These are phyloP conservation scores for Bos indicus DNA, from an alignment of 2,113 vertebrate genomes.

Conservation along the genomic window DNA sequence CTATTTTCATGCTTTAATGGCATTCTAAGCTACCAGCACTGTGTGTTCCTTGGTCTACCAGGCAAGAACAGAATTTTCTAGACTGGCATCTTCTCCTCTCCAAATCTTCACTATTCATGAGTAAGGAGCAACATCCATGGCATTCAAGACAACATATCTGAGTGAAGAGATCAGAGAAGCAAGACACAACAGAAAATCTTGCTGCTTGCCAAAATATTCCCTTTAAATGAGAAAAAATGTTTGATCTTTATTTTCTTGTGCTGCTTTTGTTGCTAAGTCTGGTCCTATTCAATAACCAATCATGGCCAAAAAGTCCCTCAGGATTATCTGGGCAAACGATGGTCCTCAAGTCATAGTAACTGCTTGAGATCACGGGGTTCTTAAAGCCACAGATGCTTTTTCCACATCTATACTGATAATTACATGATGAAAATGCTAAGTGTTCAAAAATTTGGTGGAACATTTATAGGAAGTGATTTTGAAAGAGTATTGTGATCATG, in stretches of 20 bases:
- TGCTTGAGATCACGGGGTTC: not conserved
- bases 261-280: not conserved
- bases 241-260: not conserved
- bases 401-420: not conserved
- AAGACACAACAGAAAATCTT: not conserved
- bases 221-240: constrained; percentile 3
- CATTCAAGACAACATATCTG: not conserved
- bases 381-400: not conserved
- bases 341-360: not conserved
- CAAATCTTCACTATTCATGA: not conserved
- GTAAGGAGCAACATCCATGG: not conserved
- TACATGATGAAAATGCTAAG: not conserved
- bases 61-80: not conserved
- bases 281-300: not conserved
- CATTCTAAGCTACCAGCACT: not conserved
- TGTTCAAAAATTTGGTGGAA: not conserved
- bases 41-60: not conserved
- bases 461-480: not conserved
- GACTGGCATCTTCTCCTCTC: not conserved
- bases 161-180: not conserved
- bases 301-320: not conserved
- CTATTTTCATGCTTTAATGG: not conserved
- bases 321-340: not conserved
- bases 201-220: not conserved
- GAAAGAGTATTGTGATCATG: not conserved